Evolutionary conservation across 2,888 invertebrate species (phyloP).

Genomic region (Aleiodes alternator): DNA sequence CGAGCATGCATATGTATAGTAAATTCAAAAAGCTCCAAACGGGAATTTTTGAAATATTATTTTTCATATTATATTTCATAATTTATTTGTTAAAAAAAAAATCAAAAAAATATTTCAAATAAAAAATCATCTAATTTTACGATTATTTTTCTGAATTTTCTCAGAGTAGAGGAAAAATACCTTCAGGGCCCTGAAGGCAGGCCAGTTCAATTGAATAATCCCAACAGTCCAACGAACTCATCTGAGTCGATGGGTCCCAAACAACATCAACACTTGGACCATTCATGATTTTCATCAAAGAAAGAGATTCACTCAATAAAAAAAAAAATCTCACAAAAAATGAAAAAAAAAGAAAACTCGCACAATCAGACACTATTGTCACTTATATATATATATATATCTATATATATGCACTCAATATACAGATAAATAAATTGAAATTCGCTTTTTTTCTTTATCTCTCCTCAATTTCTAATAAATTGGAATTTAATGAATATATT

Average conservation of each 20-base stretch:
- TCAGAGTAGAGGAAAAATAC: constrained; percentile 72
- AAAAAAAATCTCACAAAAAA: background rate
- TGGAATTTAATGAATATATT: too few species aligned
- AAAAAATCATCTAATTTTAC: too few species aligned
- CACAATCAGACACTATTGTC: constrained; percentile 6
- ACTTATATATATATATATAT: background rate
- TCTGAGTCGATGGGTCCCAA: constrained; percentile 74
- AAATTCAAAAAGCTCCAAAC: too few species aligned
- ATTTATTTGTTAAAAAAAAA: too few species aligned
- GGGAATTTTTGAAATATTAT: too few species aligned
- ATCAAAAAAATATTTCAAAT: too few species aligned
- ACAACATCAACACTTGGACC: constrained; percentile 72
- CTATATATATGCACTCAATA: too few species aligned
- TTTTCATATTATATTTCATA: too few species aligned
- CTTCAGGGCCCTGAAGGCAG: constrained; percentile 86
- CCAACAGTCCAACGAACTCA: constrained; percentile 88
- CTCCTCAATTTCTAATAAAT: too few species aligned
- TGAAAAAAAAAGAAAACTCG: background rate
- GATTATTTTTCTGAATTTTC: background rate
- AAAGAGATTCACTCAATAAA: constrained; percentile 37
- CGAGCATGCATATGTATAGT: too few species aligned
- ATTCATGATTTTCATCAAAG: constrained; percentile 63
- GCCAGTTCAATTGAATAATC: constrained; percentile 91
- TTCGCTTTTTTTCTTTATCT: too few species aligned
- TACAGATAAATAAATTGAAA: too few species aligned